Percentiles rank a stretch among this genome's conserved stretches.
Conservation (phyloP, 2,888 invertebrate genomes). For the Epinotia nisella region DNA sequence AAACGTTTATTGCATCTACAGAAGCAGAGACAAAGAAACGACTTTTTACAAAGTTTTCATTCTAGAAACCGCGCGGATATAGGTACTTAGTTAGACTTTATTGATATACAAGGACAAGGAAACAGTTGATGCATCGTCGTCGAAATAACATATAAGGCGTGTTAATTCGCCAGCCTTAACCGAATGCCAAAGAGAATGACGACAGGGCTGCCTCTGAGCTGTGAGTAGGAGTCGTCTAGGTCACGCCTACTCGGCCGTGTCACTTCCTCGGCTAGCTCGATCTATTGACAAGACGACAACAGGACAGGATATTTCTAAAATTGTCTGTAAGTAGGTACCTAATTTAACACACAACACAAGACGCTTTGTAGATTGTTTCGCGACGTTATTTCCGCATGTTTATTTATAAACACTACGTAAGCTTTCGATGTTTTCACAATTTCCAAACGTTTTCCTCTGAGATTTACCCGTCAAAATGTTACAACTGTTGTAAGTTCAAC, state of each 20-base stretch:
- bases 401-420: constrained; percentile 11
- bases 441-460: background rate
- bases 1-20: constrained; percentile 25
- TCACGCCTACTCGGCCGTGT: constrained; percentile 57
- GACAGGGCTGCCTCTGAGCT: constrained; percentile 21
- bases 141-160: constrained; percentile 24
- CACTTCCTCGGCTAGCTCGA: constrained; percentile 51
- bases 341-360: no score
- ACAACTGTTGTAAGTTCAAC: background rate
- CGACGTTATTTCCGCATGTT: constrained; percentile 2
- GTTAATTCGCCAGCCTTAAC: constrained; percentile 31
- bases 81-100: background rate
- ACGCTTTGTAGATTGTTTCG: background rate
- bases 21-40: background rate
- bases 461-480: background rate
- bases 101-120: constrained; percentile 8
- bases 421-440: background rate
- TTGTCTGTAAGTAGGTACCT: no score
- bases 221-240: constrained; percentile 49
- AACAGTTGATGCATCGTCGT: constrained; percentile 19
- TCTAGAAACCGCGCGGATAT: background rate
- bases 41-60: constrained; percentile 2
- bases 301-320: background rate
- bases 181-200: constrained; percentile 28
- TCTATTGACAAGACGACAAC: constrained; percentile 1